Evolutionary conservation across 2,113 vertebrate genomes (phyloP).

Genomic region (Phrynosoma platyrhinos): DNA sequence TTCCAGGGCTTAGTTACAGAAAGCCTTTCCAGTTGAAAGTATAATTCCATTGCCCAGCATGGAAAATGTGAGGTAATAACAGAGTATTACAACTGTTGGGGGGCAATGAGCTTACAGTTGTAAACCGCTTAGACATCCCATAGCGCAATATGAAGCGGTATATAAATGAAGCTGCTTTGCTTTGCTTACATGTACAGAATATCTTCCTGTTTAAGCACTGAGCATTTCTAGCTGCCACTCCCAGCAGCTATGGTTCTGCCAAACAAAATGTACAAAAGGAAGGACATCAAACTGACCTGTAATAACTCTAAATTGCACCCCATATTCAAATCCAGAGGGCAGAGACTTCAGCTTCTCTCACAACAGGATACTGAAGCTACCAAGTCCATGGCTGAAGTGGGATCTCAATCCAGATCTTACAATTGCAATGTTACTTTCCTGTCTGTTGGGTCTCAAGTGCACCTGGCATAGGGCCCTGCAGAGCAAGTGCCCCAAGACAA

Average conservation of each 20-base stretch:
- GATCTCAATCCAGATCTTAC: neutral
- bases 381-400: neutral
- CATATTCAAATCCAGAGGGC: neutral
- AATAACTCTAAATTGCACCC: neutral
- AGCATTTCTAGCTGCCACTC: neutral
- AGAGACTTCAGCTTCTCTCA: neutral
- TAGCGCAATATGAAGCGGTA: too few relatives aligned
- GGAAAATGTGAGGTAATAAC: neutral
- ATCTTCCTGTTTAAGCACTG: neutral
- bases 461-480: neutral
- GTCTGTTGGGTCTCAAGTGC: too few relatives aligned
- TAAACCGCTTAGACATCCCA: too few relatives aligned
- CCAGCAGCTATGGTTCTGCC: neutral
- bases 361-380: neutral
- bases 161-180: too few relatives aligned
- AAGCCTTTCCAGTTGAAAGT: neutral
- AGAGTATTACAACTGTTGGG: neutral
- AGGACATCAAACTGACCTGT: neutral
- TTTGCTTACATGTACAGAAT: neutral
- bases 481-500: neutral
- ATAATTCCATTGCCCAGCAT: too few relatives aligned
- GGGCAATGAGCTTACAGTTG: too few relatives aligned
- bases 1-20: neutral
- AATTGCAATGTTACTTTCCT: too few relatives aligned
- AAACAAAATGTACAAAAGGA: neutral